A percentile compares a stretch with the other conserved stretches of the same genome.
phyloP scores from a whole-genome alignment of 2,888 invertebrate genomes.

The Noctua janthe region DNA sequence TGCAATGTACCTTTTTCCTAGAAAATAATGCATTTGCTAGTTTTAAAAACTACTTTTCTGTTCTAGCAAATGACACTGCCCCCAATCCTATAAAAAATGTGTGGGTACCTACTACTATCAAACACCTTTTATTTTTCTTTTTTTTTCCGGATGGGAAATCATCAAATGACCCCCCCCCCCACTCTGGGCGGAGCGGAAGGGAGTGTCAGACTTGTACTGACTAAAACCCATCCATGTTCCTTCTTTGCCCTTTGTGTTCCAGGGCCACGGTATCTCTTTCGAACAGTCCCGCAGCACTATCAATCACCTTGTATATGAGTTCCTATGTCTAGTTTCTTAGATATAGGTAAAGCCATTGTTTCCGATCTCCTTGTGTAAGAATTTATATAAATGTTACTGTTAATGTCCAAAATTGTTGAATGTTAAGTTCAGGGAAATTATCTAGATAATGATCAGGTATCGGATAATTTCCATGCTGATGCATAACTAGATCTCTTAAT shows the following conservation, averaged over 20 bases:
- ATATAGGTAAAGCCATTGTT: conserved; percentile 61
- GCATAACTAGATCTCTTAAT: neutral
- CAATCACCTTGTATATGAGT: conserved; percentile 26
- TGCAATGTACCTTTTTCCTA: neutral
- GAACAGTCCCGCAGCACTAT: too few relatives aligned
- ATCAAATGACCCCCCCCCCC: too few relatives aligned
- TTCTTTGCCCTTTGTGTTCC: too few relatives aligned
- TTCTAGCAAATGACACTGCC: neutral
- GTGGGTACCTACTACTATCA: neutral
- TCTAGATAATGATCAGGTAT: neutral
- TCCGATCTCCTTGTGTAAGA: conserved; percentile 51
- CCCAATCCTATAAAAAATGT: neutral
- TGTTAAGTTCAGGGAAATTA: neutral
- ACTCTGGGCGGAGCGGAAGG: too few relatives aligned
- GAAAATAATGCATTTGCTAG: neutral
- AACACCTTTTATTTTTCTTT: too few relatives aligned
- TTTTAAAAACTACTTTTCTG: neutral
- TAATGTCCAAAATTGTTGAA: conserved; percentile 4
- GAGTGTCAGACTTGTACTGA: too few relatives aligned
- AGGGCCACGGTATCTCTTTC: too few relatives aligned
- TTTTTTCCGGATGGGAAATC: too few relatives aligned
- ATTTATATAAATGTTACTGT: conserved; percentile 19
- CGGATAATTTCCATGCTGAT: neutral
- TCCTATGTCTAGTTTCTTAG: conserved; percentile 54
- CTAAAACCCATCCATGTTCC: too few relatives aligned